These are phyloP conservation scores for Elephas maximus DNA, from an alignment of 2,113 vertebrate species.

Conservation along the genomic window DNA sequence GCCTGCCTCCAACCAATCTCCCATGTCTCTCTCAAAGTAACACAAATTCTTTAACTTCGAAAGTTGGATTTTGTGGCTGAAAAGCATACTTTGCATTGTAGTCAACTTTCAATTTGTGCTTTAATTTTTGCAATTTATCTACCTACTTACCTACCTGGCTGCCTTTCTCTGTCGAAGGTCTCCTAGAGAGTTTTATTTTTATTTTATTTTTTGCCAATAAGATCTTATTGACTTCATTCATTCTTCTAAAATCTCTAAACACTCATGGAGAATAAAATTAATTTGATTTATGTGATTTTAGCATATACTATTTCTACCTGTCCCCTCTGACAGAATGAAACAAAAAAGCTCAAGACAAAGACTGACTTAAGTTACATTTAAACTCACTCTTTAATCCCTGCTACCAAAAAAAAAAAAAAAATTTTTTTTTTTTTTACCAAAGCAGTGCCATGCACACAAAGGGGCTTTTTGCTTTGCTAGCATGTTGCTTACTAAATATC, in stretches of 20 bases:
- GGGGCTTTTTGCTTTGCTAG: background rate
- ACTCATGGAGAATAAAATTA: background rate
- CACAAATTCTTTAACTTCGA: background rate
- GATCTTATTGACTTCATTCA: background rate
- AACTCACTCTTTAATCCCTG: background rate
- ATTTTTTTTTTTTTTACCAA: too few species aligned
- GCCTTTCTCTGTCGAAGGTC: background rate
- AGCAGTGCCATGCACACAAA: background rate
- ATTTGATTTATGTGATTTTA: background rate
- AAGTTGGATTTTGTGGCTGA: background rate
- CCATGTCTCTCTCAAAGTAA: background rate
- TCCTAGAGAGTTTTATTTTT: background rate
- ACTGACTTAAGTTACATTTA: background rate
- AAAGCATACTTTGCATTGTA: background rate
- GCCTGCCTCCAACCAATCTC: too few species aligned
- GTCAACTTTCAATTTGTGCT: background rate
- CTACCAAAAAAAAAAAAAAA: too few species aligned
- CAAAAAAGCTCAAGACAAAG: conserved; percentile 2
- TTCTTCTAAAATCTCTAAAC: background rate
- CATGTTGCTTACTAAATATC: background rate
- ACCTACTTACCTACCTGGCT: background rate
- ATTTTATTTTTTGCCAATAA: background rate
- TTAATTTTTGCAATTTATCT: background rate
- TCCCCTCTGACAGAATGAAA: background rate
- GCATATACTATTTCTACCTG: background rate